phyloP scores from a whole-genome alignment of 2,888 invertebrate species.

The Drosophila bunnanda region DNA sequence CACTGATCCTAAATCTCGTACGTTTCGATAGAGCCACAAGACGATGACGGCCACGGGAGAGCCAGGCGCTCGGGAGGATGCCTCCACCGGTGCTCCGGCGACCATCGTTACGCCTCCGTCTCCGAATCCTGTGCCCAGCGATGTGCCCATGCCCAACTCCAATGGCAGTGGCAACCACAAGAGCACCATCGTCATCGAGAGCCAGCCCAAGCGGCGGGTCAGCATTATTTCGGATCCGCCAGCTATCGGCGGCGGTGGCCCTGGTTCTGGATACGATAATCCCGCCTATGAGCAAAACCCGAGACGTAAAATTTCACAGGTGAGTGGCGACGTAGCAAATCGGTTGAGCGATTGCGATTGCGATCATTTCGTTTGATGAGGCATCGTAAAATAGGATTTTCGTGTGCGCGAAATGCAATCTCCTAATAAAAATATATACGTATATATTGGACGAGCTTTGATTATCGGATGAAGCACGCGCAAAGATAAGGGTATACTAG shows the following conservation, averaged over 20 bases:
- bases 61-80: conserved; percentile 54
- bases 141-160: conserved; percentile 54
- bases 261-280: conserved; percentile 87
- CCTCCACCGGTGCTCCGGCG: conserved; percentile 12
- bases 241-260: conserved; percentile 52
- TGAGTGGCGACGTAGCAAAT: conserved; percentile 63
- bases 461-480: conserved; percentile 27
- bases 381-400: conserved; percentile 68
- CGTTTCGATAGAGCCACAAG: conserved; percentile 36
- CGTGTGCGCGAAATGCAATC: conserved; percentile 28
- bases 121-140: conserved; percentile 59
- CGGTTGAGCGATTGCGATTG: conserved; percentile 19
- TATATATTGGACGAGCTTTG: conserved; percentile 10
- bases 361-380: conserved; percentile 24
- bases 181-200: conserved; percentile 71
- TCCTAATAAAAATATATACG: conserved; percentile 26
- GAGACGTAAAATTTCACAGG: conserved; percentile 84
- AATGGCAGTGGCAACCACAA: conserved; percentile 59
- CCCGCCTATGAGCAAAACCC: conserved; percentile 87
- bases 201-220: conserved; percentile 86
- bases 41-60: conserved; percentile 70
- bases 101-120: conserved; percentile 25
- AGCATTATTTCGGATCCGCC: conserved; percentile 88
- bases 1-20: conserved; percentile 12
- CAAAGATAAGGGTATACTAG: conserved; percentile 9